Conservation (phyloP, 2,888 invertebrate species). For the Corythucha ciliata region DNA sequence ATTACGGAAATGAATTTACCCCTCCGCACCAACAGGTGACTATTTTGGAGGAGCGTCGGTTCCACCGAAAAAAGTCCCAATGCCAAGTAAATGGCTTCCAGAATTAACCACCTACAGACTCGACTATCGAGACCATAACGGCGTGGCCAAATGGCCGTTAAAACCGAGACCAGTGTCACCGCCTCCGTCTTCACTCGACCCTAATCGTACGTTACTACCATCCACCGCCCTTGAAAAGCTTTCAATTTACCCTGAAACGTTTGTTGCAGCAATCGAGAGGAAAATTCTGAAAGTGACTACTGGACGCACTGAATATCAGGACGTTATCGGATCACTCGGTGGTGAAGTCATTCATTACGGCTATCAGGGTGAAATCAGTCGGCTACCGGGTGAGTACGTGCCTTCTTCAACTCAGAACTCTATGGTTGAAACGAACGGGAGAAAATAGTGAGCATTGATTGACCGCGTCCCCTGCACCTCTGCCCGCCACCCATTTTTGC, state of each 20-base stretch:
- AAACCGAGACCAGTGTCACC: constrained; percentile 14
- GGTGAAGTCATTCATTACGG: constrained; percentile 21
- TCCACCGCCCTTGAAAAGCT: too few relatives aligned
- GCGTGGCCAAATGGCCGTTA: constrained; percentile 26
- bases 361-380: constrained; percentile 21
- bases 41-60: constrained; percentile 1
- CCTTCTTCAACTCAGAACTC: too few relatives aligned
- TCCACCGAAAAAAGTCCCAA: constrained; percentile 20
- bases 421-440: too few relatives aligned
- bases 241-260: not conserved
- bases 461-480: too few relatives aligned
- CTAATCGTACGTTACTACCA: constrained; percentile 26
- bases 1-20: too few relatives aligned
- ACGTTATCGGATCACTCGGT: constrained; percentile 26
- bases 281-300: constrained; percentile 24
- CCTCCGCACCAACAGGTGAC: constrained; percentile 10
- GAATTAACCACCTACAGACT: constrained; percentile 21
- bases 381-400: constrained; percentile 14
- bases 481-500: too few relatives aligned
- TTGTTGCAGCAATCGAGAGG: constrained; percentile 26
- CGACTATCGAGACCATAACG: constrained; percentile 23
- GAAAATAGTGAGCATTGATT: too few relatives aligned
- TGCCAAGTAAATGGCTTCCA: constrained; percentile 26
- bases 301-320: constrained; percentile 27
- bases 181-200: constrained; percentile 21